phyloP scores from a whole-genome alignment of 2,797 vertebrate species.

The Ctenochaetus hawaiiensis region DNA sequence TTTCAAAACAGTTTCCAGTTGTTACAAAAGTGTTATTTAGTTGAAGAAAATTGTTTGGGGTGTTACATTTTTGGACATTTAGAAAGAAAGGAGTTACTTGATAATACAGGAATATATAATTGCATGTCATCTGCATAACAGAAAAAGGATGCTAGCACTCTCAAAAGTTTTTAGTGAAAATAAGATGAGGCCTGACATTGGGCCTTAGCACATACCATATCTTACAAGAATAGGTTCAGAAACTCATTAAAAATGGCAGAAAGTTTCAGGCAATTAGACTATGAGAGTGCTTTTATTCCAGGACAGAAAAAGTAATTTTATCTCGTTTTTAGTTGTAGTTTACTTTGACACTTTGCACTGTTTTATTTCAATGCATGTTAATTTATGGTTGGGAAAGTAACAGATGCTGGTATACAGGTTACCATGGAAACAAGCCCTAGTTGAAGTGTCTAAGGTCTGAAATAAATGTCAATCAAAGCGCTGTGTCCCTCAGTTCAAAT shows the following conservation, averaged over 20 bases:
- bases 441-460: slow-evolving; percentile 39
- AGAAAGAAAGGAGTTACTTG: neutral
- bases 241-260: too few relatives aligned
- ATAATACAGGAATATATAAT: neutral
- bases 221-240: neutral
- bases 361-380: slow-evolving; percentile 1
- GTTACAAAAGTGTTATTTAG: too few relatives aligned
- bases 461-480: slow-evolving; percentile 45
- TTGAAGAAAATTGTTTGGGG: too few relatives aligned
- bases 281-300: neutral
- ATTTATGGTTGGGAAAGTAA: slow-evolving; percentile 33
- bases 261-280: too few relatives aligned
- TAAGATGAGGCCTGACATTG: neutral
- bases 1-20: neutral
- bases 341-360: neutral
- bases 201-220: neutral
- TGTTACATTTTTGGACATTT: neutral
- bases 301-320: neutral
- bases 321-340: neutral
- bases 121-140: neutral
- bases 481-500: slow-evolving; percentile 17
- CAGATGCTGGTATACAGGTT: slow-evolving; percentile 42
- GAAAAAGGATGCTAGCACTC: neutral
- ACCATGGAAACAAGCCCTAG: slow-evolving; percentile 64
- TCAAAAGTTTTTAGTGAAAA: neutral